These are phyloP conservation scores for Cyphomyrus plagiostoma DNA, from an alignment of 2,113 vertebrate genomes.

Conservation along the genomic window DNA sequence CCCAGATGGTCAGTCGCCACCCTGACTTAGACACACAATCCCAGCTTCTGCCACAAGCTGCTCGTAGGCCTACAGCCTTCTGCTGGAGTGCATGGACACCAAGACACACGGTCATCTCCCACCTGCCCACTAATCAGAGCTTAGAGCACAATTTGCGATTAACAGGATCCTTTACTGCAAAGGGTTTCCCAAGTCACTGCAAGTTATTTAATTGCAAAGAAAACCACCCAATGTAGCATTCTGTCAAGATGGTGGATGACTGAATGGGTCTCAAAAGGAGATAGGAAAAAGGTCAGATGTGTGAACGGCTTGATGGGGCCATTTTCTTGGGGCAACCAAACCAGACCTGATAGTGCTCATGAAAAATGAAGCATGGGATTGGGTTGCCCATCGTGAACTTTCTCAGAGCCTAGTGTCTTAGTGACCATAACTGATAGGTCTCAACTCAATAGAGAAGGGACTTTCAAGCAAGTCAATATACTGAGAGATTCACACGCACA, in stretches of 20 bases:
- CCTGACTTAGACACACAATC: background rate
- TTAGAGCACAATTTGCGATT: constrained; percentile 19
- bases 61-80: background rate
- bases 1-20: background rate
- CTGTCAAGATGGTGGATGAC: background rate
- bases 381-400: background rate
- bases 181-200: constrained; percentile 12
- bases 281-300: constrained; percentile 8
- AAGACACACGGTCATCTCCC: background rate
- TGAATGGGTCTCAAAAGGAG: background rate
- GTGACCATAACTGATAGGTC: constrained; percentile 5
- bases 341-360: constrained; percentile 14
- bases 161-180: constrained; percentile 25
- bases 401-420: constrained; percentile 23
- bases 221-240: constrained; percentile 10
- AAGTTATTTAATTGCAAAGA: constrained; percentile 24
- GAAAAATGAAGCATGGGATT: constrained; percentile 12
- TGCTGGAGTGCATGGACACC: background rate
- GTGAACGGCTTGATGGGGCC: constrained; percentile 26
- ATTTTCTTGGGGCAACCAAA: constrained; percentile 28
- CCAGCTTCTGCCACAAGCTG: background rate
- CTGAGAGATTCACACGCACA: background rate
- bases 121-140: background rate
- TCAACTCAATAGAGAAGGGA: background rate
- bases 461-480: background rate